Conservation (phyloP, 2,888 invertebrate genomes). For the Caenorhabditis panamensis region DNA sequence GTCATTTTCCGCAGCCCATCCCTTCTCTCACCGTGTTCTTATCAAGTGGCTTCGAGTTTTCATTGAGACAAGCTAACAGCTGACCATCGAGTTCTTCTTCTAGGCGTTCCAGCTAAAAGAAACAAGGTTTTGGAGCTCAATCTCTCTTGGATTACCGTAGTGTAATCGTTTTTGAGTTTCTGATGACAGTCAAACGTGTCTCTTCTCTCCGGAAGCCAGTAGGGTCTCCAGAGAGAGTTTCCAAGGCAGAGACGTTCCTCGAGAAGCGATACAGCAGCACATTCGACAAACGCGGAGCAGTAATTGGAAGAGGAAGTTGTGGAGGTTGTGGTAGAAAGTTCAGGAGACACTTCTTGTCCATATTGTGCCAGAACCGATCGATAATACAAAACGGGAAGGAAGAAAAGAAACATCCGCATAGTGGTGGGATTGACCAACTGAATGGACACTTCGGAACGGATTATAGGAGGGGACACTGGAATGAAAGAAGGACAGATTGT, state of each 20-base stretch:
- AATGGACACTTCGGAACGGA: conserved; percentile 30
- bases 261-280: conserved; percentile 67
- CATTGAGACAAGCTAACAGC: conserved; percentile 65
- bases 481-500: conserved; percentile 16
- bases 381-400: conserved; percentile 40
- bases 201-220: conserved; percentile 68
- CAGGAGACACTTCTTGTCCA: conserved; percentile 21
- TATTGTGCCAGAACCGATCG: conserved; percentile 41
- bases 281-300: conserved; percentile 69
- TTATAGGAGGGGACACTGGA: conserved; percentile 39
- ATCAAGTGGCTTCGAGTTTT: conserved; percentile 63
- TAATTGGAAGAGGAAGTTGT: conserved; percentile 27
- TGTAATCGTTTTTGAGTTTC: conserved; percentile 72
- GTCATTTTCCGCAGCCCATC: conserved; percentile 11
- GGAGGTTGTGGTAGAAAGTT: conserved; percentile 21
- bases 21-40: conserved; percentile 46
- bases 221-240: conserved; percentile 69
- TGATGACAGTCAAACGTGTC: conserved; percentile 70
- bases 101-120: conserved; percentile 69
- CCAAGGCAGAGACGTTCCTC: conserved; percentile 72
- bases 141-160: conserved; percentile 43
- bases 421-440: conserved; percentile 1
- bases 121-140: background rate
- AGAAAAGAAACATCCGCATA: conserved; percentile 44
- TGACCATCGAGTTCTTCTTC: conserved; percentile 69